Conservation (phyloP, 2,888 invertebrate genomes). For the Apotomis turbidana region DNA sequence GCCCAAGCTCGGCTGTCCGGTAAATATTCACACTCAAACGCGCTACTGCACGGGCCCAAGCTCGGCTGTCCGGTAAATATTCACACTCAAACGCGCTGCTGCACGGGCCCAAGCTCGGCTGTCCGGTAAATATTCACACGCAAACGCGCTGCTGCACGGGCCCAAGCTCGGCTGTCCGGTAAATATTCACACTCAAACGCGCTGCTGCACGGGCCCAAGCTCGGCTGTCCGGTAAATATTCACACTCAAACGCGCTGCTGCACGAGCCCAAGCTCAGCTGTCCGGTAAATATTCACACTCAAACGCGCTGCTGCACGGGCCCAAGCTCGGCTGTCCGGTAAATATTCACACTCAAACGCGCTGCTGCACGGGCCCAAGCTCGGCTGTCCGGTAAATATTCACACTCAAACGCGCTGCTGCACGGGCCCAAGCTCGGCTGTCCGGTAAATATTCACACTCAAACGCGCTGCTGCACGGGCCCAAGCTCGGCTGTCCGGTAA, state of each 20-base stretch:
- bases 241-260: conserved; percentile 86
- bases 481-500: conserved; percentile 91
- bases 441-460: conserved; percentile 87
- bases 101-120: conserved; percentile 94
- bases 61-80: conserved; percentile 89
- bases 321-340: conserved; percentile 93
- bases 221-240: conserved; percentile 89
- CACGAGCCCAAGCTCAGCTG: conserved; percentile 94
- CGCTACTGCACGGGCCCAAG: conserved; percentile 92
- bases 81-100: no score
- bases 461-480: conserved; percentile 92
- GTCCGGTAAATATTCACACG: conserved; percentile 87
- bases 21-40: no score
- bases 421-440: conserved; percentile 94
- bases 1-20: conserved; percentile 93
- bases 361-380: conserved; percentile 93
- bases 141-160: conserved; percentile 90
- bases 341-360: no score
- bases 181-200: no score
- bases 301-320: conserved; percentile 91
- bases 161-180: conserved; percentile 94
- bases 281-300: conserved; percentile 86
- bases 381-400: conserved; percentile 88
- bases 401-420: conserved; percentile 87
- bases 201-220: conserved; percentile 91